Conservation (phyloP, 2,113 vertebrate species). For the Turdus rufiventris region DNA sequence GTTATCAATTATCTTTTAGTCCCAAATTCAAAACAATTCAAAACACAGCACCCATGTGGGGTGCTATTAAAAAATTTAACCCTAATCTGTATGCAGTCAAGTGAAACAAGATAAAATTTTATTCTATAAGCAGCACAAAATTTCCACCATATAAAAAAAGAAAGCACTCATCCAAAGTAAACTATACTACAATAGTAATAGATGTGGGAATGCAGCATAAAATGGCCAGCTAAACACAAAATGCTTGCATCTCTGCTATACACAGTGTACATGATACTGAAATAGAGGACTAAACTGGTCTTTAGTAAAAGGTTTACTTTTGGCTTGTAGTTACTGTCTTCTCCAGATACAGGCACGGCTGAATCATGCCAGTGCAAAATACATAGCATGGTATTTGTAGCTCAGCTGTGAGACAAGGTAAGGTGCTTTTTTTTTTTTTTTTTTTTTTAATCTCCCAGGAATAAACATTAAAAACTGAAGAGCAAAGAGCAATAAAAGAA, state of each 20-base stretch:
- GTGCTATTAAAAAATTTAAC: not conserved
- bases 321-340: not conserved
- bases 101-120: not conserved
- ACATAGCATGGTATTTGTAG: not conserved
- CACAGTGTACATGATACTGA: not conserved
- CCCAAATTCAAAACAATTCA: not conserved
- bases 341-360: not conserved
- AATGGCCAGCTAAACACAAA: not conserved
- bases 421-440: not conserved
- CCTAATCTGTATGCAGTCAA: fast-evolving
- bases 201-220: not conserved
- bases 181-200: not conserved
- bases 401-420: not conserved
- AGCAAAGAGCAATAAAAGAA: not conserved
- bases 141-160: not conserved
- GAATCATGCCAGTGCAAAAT: not conserved
- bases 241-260: not conserved
- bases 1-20: not conserved
- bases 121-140: not conserved
- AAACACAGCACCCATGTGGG: not conserved
- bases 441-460: not conserved
- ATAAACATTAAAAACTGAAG: not conserved
- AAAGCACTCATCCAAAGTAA: not conserved
- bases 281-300: not conserved
- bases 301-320: not conserved